Evolutionary conservation across 2,113 vertebrate species (phyloP), one percentile per base, ranked within the genome.

Genomic region (Climacteris rufus): DNA sequence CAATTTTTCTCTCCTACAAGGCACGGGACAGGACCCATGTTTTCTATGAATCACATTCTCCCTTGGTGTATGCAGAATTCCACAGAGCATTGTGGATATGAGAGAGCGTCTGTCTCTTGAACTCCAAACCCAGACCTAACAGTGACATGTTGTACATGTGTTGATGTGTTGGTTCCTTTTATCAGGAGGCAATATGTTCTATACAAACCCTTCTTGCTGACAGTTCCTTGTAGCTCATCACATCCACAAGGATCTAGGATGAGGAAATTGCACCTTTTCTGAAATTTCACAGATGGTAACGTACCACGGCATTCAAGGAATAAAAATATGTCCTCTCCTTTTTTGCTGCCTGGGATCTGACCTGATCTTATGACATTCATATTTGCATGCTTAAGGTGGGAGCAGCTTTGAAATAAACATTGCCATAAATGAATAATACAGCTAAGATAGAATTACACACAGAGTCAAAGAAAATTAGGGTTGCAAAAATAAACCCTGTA

Each of bases 51-150:
- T 89, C 44, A 60, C 72, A 45, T 78, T 81, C 57, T 87, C 69
- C 37, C 44, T 64, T 27, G 23, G 30, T 25, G n/a, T 40, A 31
- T 23, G 33, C 22, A 57, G 40, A 82, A 71, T 68, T 64, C 83
- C 85, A 6, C 0, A 0, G 53, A 84, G 37, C 72, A 7, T 1
- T 82, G 72, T 0, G 3, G 54, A 49, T 47, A 40, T 9, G 15
- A 45, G 91, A 60, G 31, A 94, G 81, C 83, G 81, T 92, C 83
- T 84, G 76, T 40, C 40, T 76, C 49, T 12, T 77, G 86, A 89
- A 23, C 74, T 91, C 52, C 65, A 74, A 27, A 78, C 9, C 65
- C 40, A 91, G 91, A 64, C 74, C 87, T 49, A 40, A 56, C 1
- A 50, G 71, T 8, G 37, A 74, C 28, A 37, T 6, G 37, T 25